Evolutionary conservation across 2,888 invertebrate species (phyloP).

Genomic region (Metalampra italica): DNA sequence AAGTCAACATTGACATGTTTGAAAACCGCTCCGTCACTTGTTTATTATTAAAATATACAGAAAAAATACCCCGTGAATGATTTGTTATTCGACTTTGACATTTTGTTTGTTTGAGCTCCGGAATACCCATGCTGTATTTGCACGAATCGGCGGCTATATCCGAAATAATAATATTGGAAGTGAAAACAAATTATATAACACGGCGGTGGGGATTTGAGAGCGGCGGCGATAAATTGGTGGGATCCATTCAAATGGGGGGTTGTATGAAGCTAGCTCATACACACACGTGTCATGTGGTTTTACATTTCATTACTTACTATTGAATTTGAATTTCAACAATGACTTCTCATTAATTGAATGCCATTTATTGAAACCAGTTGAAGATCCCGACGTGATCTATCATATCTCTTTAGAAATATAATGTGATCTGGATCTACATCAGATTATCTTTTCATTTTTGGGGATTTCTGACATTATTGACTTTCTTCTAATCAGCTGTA

Average conservation of each 20-base stretch:
- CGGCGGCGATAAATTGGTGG: neutral
- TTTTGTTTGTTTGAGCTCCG: slow-evolving; percentile 12
- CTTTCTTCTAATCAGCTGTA: too few species aligned
- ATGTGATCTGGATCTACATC: too few species aligned
- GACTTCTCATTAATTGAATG: too few species aligned
- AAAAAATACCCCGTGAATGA: slow-evolving; percentile 1
- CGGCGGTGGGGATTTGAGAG: neutral
- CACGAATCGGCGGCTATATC: neutral
- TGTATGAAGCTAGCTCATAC: too few species aligned
- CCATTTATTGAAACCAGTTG: too few species aligned
- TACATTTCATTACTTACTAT: too few species aligned
- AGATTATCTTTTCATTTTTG: too few species aligned
- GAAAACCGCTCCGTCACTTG: slow-evolving; percentile 19
- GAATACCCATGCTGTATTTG: neutral
- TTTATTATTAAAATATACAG: slow-evolving; percentile 11
- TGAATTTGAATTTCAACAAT: too few species aligned
- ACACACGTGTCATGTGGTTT: too few species aligned
- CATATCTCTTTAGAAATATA: too few species aligned
- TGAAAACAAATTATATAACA: neutral
- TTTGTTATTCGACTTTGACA: slow-evolving; percentile 18
- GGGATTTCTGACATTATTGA: too few species aligned
- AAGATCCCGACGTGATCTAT: too few species aligned
- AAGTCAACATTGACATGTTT: slow-evolving; percentile 19
- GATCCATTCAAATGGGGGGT: neutral
- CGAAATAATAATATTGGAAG: neutral